Base-by-base conservation (phyloP, 2,888 invertebrate genomes). In the Tiliacea aurago region DNA sequence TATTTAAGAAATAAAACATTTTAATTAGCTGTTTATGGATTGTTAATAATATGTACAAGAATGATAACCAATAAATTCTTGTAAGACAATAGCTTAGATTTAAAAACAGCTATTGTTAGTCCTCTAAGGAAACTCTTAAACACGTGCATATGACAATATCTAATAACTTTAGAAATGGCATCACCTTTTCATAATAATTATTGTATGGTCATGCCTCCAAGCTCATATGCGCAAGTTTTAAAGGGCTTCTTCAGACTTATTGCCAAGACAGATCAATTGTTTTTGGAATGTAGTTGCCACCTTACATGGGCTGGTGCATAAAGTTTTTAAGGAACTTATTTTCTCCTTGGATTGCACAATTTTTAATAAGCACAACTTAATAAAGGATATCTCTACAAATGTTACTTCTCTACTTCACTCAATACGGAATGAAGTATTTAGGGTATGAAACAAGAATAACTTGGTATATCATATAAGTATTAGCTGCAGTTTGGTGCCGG, bases 51-150 rank as follows among this genome's bases (percentile, higher is more conserved):
- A 80, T 55, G 65, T 59, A 68, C 68, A 37, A 64, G 28, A 73
- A 68, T 81, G 53, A 67, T 73, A 67, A 69, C 56, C 58, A 78
- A 84, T 85, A 80, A 84, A 83, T 67, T 69, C 10, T 71, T 56
- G 11, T 41, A 45, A 55, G 51, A 83, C 80, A 85, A 84, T 84
- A 61, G 64, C 45, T 74, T 37, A 73, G 55, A 28, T 81, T 76
- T 66, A 65, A 71, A 73, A 81, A 84, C 68, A 75, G 56, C 72
- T 78, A 84, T 84, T 83, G 77, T 86, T 73, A 55, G 10, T 51
- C 58, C 18, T 77, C 58, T 45, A 70, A 83, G 64, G 73, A 71
- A 80, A 76, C 83, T 55, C 80, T 56, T 84, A 81, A 85, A 76
- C 20, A 49, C 67, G 75, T 58, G 45, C 65, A 33, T 56, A 56